Base-by-base conservation (phyloP, 2,797 vertebrate genomes). In the Malacoctenus gilli region DNA sequence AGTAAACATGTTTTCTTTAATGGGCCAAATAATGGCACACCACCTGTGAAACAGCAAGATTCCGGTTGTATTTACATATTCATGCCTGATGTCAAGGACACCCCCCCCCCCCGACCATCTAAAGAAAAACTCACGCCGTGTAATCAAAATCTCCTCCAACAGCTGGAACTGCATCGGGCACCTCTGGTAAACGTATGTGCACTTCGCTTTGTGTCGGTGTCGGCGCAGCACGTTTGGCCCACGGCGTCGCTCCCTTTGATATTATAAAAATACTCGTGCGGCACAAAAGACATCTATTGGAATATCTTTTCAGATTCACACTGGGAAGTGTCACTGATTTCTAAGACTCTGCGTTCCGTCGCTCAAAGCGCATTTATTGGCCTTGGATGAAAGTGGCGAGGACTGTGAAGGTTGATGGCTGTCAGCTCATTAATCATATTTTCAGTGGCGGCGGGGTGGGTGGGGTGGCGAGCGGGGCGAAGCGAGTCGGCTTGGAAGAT, bases 391-490 rank as follows among this genome's bases (percentile, higher is more conserved):
- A 87, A 73, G 72, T 59, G 31, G 44, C 25, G 52, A 59, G 68
- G 53, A 49, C 48, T 77, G 68, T 70, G 65, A 76, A 76, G 75
- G 80, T 79, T 75, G 80, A 72, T 71, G 75, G 65, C 75, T 75
- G 79, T 84, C 80, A 77, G 52, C 44, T 78, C 77, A 88, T 85
- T 85, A 84, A 82, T 87, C 80, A 80, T 72, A 70, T 73, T 79
- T 85, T 74, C 63, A 63, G 65, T 59, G 66, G 39, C 9, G 25
- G 25, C 6, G 25, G 25, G 25, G 25, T 6, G 5, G 47, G n/a
- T n/a, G n/a, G n/a, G n/a, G n/a, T n/a, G n/a, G n/a, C n/a, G n/a
- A n/a, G n/a, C n/a, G n/a, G n/a, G n/a, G n/a, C n/a, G n/a, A n/a
- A n/a, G 54, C 58, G 42, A 31, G 20, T 64, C 46, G 44, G 42